phyloP scores from a whole-genome alignment of 2,888 invertebrate genomes.

The Agonopterix alstromeriana region DNA sequence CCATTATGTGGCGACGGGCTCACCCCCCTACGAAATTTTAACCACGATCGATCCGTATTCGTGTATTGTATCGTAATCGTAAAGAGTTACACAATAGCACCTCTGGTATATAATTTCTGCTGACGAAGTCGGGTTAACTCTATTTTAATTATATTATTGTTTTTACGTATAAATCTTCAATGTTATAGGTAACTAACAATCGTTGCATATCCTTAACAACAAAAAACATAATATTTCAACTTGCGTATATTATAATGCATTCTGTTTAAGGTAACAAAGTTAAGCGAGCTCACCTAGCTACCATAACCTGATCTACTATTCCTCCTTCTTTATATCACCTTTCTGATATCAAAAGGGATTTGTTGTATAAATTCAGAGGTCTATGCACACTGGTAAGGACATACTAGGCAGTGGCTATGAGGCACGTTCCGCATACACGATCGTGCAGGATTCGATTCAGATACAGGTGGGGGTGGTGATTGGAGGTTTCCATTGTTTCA shows the following conservation, averaged over 20 bases:
- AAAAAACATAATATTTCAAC: neutral
- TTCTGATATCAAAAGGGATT: neutral
- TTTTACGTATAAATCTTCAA: too few relatives aligned
- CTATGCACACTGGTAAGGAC: conserved; percentile 6
- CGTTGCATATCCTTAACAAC: too few relatives aligned
- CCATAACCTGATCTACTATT: neutral
- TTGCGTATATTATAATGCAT: neutral
- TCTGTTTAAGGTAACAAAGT: neutral
- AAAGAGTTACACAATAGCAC: too few relatives aligned
- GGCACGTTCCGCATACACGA: conserved; percentile 22
- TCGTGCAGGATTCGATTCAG: conserved; percentile 12
- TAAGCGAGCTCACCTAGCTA: neutral
- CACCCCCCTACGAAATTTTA: too few relatives aligned
- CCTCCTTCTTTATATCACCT: neutral
- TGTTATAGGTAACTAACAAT: too few relatives aligned
- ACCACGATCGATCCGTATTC: too few relatives aligned
- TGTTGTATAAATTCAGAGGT: neutral
- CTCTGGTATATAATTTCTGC: too few relatives aligned
- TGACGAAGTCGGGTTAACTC: too few relatives aligned
- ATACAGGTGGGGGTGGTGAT: conserved; percentile 4
- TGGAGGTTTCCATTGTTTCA: neutral
- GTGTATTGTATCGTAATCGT: too few relatives aligned
- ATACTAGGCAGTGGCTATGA: conserved; percentile 11
- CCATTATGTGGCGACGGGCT: too few relatives aligned
- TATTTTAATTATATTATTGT: too few relatives aligned